Conservation (phyloP, 2,888 invertebrate species). For the Lasioglossum pauxillum region DNA sequence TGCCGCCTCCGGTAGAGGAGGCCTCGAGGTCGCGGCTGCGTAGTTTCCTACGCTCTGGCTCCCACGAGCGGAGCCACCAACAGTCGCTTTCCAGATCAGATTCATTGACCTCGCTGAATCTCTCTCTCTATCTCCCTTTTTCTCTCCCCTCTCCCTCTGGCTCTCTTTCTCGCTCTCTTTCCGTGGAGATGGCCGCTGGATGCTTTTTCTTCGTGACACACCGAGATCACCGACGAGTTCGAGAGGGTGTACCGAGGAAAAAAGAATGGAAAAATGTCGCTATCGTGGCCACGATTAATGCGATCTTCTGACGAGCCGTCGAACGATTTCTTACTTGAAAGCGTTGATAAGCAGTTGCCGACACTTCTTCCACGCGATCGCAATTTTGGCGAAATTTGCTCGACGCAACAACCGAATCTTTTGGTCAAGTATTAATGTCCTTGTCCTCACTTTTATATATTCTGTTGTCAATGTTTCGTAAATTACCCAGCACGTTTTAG, state of each 20-base stretch:
- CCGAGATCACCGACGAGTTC: conserved; percentile 2
- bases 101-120: conserved; percentile 76
- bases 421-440: no score
- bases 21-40: conserved; percentile 69
- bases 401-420: no score
- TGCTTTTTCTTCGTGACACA: conserved; percentile 55
- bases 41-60: conserved; percentile 65
- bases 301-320: conserved; percentile 23
- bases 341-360: background rate
- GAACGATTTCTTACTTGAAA: conserved; percentile 10
- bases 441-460: no score
- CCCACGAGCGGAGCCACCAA: conserved; percentile 62
- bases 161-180: conserved; percentile 54
- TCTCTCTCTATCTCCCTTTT: conserved; percentile 52
- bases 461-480: no score
- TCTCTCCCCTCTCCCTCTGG: conserved; percentile 46
- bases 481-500: no score
- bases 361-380: background rate
- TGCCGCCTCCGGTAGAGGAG: conserved; percentile 62
- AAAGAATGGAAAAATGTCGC: conserved; percentile 31
- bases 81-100: conserved; percentile 75
- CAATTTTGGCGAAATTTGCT: no score
- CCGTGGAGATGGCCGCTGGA: conserved; percentile 53
- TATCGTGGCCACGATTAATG: conserved; percentile 41
- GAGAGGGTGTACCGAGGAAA: conserved; percentile 3